A percentile compares a stretch with the other conserved stretches of the same genome.
These are phyloP conservation scores for Microplitis deprimator DNA, from an alignment of 2,888 invertebrate genomes.

Conservation along the genomic window DNA sequence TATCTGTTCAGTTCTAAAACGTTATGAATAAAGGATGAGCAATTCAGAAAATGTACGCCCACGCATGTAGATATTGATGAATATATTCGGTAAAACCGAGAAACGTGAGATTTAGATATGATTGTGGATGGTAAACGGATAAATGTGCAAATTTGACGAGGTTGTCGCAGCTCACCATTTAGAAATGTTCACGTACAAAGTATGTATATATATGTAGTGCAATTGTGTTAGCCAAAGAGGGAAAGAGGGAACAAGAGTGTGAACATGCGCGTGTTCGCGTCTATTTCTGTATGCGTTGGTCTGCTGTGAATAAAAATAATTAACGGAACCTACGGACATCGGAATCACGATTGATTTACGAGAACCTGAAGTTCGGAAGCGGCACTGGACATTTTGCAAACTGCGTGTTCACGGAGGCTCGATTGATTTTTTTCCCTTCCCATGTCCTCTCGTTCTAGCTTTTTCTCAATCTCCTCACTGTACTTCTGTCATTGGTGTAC, in stretches of 20 bases:
- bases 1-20: slow-evolving; percentile 38
- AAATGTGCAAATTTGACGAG: slow-evolving; percentile 68
- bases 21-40: slow-evolving; percentile 64
- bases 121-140: slow-evolving; percentile 65
- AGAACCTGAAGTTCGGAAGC: slow-evolving; percentile 46
- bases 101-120: slow-evolving; percentile 59
- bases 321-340: slow-evolving; percentile 63
- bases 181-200: slow-evolving; percentile 31
- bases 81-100: slow-evolving; percentile 52
- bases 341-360: slow-evolving; percentile 64
- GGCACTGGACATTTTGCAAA: slow-evolving; percentile 60
- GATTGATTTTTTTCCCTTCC: slow-evolving; percentile 61
- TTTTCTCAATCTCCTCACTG: slow-evolving; percentile 17
- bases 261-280: slow-evolving; percentile 37
- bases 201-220: slow-evolving; percentile 29
- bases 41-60: slow-evolving; percentile 22
- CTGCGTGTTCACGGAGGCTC: slow-evolving; percentile 61
- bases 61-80: slow-evolving; percentile 36
- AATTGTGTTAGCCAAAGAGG: slow-evolving; percentile 26
- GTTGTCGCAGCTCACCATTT: slow-evolving; percentile 45
- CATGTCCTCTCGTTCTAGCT: neutral
- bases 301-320: slow-evolving; percentile 65
- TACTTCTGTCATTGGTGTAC: neutral
- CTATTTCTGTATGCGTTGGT: slow-evolving; percentile 56
- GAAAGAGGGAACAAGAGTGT: slow-evolving; percentile 10